Evolutionary conservation across 2,113 vertebrate genomes (phyloP).

Genomic region (Rhabdomys dilectus): DNA sequence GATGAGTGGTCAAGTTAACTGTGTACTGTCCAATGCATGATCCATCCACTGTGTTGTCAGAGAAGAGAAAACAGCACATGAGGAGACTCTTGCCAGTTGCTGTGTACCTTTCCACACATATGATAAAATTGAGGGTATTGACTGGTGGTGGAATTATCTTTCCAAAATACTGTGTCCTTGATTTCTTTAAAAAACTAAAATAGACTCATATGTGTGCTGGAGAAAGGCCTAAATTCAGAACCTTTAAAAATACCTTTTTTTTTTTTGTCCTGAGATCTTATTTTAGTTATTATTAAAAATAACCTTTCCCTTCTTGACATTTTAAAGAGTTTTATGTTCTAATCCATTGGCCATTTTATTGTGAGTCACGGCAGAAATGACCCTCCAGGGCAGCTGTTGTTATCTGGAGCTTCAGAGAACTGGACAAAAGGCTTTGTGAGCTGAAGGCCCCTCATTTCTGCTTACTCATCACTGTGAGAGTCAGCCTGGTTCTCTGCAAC

Average conservation of each 20-base stretch:
- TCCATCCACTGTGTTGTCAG: neutral
- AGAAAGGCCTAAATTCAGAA: conserved; percentile 71
- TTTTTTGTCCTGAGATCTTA: conserved; percentile 71
- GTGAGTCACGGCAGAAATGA: conserved; percentile 40
- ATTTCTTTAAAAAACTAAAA: conserved; percentile 68
- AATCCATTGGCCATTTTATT: neutral
- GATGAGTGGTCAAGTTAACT: neutral
- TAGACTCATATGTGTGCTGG: conserved; percentile 64
- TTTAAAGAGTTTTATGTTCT: conserved; percentile 61
- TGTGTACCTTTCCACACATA: neutral
- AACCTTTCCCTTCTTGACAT: conserved; percentile 62
- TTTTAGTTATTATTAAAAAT: conserved; percentile 81
- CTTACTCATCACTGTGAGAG: neutral
- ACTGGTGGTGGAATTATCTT: conserved; percentile 48
- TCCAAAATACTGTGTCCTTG: conserved; percentile 66
- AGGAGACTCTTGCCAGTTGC: neutral
- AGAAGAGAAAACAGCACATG: neutral
- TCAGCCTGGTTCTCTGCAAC: neutral
- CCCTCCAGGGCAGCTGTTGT: neutral
- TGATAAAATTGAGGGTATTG: conserved; percentile 53
- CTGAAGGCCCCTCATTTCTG: neutral
- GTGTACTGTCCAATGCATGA: neutral
- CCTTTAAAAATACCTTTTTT: conserved; percentile 76
- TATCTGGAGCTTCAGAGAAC: conserved; percentile 36
- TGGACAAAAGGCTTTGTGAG: neutral